Percentiles rank a stretch among this genome's conserved stretches.
Conservation (phyloP, 2,113 vertebrate species). For the Pholis gunnellus region DNA sequence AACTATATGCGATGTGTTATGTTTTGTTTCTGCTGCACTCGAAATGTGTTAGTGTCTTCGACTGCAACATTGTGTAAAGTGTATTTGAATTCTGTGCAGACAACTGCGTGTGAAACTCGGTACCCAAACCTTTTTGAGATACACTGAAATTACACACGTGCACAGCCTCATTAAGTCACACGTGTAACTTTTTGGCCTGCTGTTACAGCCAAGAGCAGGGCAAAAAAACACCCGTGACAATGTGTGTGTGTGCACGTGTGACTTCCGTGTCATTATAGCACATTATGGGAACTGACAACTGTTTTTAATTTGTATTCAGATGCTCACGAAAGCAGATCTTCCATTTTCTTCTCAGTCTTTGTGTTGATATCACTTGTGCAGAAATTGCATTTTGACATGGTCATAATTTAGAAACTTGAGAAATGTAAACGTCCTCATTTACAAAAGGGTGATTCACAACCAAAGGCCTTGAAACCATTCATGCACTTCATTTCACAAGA, state of each 20-base stretch:
- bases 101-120: no score
- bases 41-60: background rate
- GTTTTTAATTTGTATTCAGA: background rate
- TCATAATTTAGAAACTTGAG: background rate
- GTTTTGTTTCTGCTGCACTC: background rate
- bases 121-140: background rate
- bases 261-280: background rate
- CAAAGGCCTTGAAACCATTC: background rate
- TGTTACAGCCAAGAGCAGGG: background rate
- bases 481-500: background rate
- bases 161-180: background rate
- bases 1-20: background rate
- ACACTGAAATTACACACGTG: background rate
- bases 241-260: background rate
- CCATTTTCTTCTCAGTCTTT: background rate
- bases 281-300: background rate
- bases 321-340: background rate
- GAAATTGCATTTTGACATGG: background rate
- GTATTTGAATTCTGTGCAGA: background rate
- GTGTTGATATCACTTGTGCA: background rate
- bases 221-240: background rate
- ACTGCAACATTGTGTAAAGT: background rate
- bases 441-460: no score
- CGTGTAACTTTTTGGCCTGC: background rate
- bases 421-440: background rate